Evolutionary conservation across 2,888 invertebrate species (phyloP).

Genomic region (Barypeithes pellucidus): DNA sequence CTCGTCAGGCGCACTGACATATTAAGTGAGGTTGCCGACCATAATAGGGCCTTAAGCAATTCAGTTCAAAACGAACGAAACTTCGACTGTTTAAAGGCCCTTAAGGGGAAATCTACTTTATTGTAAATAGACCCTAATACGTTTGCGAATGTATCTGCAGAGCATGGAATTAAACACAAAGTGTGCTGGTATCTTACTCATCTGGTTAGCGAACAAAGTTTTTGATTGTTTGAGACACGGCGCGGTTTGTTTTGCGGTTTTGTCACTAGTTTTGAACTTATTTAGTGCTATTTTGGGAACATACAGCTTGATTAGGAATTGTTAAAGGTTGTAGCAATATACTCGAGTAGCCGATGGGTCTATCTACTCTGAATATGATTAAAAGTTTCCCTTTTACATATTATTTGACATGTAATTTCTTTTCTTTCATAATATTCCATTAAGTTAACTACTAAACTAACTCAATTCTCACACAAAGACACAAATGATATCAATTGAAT

Average conservation of each 20-base stretch:
- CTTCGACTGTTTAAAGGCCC: neutral
- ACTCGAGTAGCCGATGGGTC: too few relatives aligned
- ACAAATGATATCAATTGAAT: neutral
- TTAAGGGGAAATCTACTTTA: neutral
- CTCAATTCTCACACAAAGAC: too few relatives aligned
- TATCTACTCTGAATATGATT: too few relatives aligned
- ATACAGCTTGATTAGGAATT: slow-evolving; percentile 10
- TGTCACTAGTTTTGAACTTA: slow-evolving; percentile 25
- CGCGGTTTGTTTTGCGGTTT: slow-evolving; percentile 27
- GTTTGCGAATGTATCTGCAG: slow-evolving; percentile 17
- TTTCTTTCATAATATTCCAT: too few relatives aligned
- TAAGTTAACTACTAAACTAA: too few relatives aligned
- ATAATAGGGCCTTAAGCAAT: too few relatives aligned
- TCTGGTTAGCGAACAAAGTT: slow-evolving; percentile 30
- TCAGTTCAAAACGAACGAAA: too few relatives aligned
- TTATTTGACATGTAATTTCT: too few relatives aligned
- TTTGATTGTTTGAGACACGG: slow-evolving; percentile 30
- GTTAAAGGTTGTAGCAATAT: neutral
- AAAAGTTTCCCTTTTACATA: too few relatives aligned
- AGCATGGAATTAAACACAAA: slow-evolving; percentile 28
- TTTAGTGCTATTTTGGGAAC: slow-evolving; percentile 11
- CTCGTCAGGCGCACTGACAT: too few relatives aligned
- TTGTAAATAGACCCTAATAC: slow-evolving; percentile 19
- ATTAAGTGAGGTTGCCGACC: too few relatives aligned
- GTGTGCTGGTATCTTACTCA: slow-evolving; percentile 26